Percentiles rank a stretch among this genome's conserved stretches.
Evolutionary conservation across 1,140 invertebrate genomes (phyloP).

Genomic region (Planococcus citri): DNA sequence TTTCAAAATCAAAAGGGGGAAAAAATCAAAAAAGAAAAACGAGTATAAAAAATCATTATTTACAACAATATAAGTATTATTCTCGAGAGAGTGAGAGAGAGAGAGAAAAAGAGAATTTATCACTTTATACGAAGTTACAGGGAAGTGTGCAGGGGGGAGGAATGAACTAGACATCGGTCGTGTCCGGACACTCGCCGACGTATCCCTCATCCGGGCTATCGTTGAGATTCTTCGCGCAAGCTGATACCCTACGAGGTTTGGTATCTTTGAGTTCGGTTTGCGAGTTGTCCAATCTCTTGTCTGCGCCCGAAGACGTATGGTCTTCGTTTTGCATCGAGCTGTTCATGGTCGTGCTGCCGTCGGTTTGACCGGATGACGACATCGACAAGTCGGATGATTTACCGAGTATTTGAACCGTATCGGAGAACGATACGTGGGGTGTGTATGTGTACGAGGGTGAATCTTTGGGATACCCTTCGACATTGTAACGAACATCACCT

Average conservation of each 20-base stretch:
- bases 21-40: too few relatives aligned
- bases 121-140: too few relatives aligned
- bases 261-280: neutral
- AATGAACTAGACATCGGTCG: constrained; percentile 20
- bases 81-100: too few relatives aligned
- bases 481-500: constrained; percentile 56
- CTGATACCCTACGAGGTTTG: constrained; percentile 14
- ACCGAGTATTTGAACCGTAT: constrained; percentile 40
- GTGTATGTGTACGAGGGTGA: constrained; percentile 30
- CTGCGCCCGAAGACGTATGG: neutral
- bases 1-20: too few relatives aligned
- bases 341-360: constrained; percentile 25
- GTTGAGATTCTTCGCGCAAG: constrained; percentile 32
- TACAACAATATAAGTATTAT: too few relatives aligned
- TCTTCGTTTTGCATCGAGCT: constrained; percentile 24
- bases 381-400: constrained; percentile 54
- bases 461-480: constrained; percentile 57
- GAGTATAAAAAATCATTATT: too few relatives aligned
- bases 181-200: constrained; percentile 51
- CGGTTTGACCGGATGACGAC: constrained; percentile 24
- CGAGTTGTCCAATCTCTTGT: neutral
- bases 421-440: constrained; percentile 29
- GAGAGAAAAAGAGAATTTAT: too few relatives aligned
- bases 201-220: constrained; percentile 80
- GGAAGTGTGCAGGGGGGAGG: too few relatives aligned